A percentile compares a stretch with the other conserved stretches of the same genome.
Conservation (phyloP, 1,140 invertebrate species). For the Manduca sexta region DNA sequence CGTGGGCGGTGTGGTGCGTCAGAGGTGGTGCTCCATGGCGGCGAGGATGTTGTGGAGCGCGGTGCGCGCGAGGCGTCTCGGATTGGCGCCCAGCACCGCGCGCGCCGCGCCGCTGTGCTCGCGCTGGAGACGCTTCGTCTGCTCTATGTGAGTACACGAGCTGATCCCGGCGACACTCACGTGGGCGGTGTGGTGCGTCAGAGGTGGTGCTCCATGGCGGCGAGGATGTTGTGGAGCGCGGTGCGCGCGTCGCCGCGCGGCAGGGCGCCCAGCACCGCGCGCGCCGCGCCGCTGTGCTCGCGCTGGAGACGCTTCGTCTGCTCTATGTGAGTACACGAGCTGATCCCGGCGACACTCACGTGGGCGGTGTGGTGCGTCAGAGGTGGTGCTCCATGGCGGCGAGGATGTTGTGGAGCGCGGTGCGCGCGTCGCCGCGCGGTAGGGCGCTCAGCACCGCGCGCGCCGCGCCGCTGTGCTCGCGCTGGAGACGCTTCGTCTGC, state of each 20-base stretch:
- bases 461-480: no score
- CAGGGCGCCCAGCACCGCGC: slow-evolving; percentile 83
- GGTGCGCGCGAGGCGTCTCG: slow-evolving; percentile 84
- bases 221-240: slow-evolving; percentile 85
- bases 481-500: no score
- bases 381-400: slow-evolving; percentile 81
- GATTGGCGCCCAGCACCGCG: slow-evolving; percentile 82
- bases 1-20: no score
- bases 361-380: no score
- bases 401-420: slow-evolving; percentile 85
- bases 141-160: no score
- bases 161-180: no score
- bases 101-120: slow-evolving; percentile 84
- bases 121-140: slow-evolving; percentile 76
- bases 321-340: no score
- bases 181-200: no score
- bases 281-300: no score
- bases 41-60: slow-evolving; percentile 86
- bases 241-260: slow-evolving; percentile 83
- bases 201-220: slow-evolving; percentile 80
- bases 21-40: slow-evolving; percentile 79
- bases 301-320: no score
- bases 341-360: no score
- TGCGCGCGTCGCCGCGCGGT: slow-evolving; percentile 84
- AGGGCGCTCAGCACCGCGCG: slow-evolving; percentile 82